Evolutionary conservation across 2,113 vertebrate species (phyloP), one percentile per base, ranked within the genome.

Genomic region (Salvelinus sp.): DNA sequence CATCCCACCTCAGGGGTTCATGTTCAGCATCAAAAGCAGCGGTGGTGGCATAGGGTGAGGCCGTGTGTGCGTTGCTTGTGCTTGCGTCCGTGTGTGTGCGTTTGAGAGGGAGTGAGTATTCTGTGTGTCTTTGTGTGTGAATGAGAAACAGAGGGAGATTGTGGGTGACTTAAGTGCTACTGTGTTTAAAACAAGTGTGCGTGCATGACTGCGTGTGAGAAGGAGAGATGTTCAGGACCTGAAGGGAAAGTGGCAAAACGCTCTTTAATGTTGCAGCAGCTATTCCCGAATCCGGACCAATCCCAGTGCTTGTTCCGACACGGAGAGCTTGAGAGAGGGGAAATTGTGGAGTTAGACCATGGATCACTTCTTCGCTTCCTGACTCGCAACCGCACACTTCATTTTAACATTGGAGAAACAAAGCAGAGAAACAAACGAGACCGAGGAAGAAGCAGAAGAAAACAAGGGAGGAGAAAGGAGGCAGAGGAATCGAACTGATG

Each of bases 361-460:
- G 54, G 13, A 22, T 62, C n/a, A 20, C 73, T 70, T 72, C 57
- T 70, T 82, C 69, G 44, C 71, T 80, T 33, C 62, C 47, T 47
- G 23, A 72, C 69, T 80, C 20, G 2, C 68, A 33, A 25, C 65
- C 57, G 66, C 65, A 77, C 81, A 86, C 78, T 54, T 18, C 3
- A 18, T 4, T 54, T 54, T 18, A 54, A 50, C 48, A 50, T 50
- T 50, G 48, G 48, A 3, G 48, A 50, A 1, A 16, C 48, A 50
- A 50, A 50, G 48, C 48, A 14, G 48, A 16, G 38, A 44, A 10
- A 44, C 38, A 44, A 10, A 44, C 10, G 2, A 44, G 7, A 9
- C 38, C 7, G 38, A 38, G 38, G 38, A 44, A 44, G 38, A 10
- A 9, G 38, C 38, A 10, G 38, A 10, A 2, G 2, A 44, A 44